Evolutionary conservation across 1,140 invertebrate genomes (phyloP).

Genomic region (Atta texana): DNA sequence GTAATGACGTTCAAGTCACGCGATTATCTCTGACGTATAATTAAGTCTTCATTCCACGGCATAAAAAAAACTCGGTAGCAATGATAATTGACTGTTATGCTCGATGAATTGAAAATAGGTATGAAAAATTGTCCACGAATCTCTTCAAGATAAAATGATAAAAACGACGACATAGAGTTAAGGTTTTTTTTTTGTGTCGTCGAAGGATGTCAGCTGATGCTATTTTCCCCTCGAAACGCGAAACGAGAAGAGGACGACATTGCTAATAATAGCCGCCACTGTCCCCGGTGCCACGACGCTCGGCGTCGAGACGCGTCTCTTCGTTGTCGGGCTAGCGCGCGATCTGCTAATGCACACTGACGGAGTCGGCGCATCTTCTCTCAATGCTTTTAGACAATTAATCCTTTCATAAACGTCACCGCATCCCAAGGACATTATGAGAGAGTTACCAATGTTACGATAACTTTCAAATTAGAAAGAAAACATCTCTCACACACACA

Average conservation of each 20-base stretch:
- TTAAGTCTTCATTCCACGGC: not conserved
- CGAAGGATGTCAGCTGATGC: conserved; percentile 69
- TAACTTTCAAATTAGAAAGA: not conserved
- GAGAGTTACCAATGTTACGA: conserved; percentile 1
- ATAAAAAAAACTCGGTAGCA: not conserved
- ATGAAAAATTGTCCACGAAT: not conserved
- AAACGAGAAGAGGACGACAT: conserved; percentile 71
- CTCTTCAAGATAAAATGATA: not conserved
- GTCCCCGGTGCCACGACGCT: conserved; percentile 67
- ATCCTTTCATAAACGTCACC: conserved; percentile 19
- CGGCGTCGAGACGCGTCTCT: conserved; percentile 58
- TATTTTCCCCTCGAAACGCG: conserved; percentile 66
- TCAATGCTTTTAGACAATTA: conserved; percentile 27
- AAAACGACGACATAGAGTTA: not conserved
- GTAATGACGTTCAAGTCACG: conserved; percentile 31
- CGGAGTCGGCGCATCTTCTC: not conserved
- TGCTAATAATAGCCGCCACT: conserved; percentile 71
- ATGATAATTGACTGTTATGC: not conserved
- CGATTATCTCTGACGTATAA: conserved; percentile 12
- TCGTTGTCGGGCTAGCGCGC: conserved; percentile 45
- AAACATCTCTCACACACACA: not conserved
- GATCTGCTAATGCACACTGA: conserved; percentile 33
- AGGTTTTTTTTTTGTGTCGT: conserved; percentile 35
- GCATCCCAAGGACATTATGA: not conserved
- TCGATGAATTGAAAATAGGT: not conserved